Evolutionary conservation across 2,888 invertebrate species (phyloP).

Genomic region (Phengaris alcon): DNA sequence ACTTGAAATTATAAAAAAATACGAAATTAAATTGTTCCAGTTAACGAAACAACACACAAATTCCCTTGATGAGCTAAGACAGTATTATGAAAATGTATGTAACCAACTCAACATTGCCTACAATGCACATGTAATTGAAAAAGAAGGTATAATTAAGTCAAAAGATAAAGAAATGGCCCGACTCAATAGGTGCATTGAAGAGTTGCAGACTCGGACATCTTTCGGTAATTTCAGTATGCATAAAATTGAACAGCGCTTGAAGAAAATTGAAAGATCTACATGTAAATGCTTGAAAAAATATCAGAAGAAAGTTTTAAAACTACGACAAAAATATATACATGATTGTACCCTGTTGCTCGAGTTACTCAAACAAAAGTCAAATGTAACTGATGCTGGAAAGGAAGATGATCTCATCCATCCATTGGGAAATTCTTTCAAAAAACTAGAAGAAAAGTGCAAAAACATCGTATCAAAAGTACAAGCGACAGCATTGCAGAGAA

Average conservation of each 20-base stretch:
- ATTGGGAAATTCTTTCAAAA: constrained; percentile 54
- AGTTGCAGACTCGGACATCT: constrained; percentile 44
- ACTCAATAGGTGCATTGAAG: constrained; percentile 51
- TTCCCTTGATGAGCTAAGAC: constrained; percentile 43
- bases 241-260: constrained; percentile 59
- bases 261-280: constrained; percentile 60
- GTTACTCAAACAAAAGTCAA: constrained; percentile 60
- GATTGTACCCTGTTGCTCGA: constrained; percentile 66
- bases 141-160: constrained; percentile 50
- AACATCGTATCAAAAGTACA: constrained; percentile 68
- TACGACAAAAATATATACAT: constrained; percentile 61
- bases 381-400: constrained; percentile 57
- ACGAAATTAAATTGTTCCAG: constrained; percentile 9
- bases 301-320: constrained; percentile 58
- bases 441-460: constrained; percentile 67
- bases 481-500: constrained; percentile 65
- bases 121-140: constrained; percentile 48
- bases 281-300: constrained; percentile 52
- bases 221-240: neutral
- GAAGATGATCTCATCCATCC: constrained; percentile 60
- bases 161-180: constrained; percentile 55
- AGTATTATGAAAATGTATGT: constrained; percentile 49
- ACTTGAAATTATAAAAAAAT: constrained; percentile 41
- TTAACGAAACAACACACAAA: neutral
- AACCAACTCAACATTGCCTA: constrained; percentile 44